A percentile compares a stretch with the other conserved stretches of the same genome.
phyloP scores from a whole-genome alignment of 64 coral and sea anemone species.

The Trachythela sp. region DNA sequence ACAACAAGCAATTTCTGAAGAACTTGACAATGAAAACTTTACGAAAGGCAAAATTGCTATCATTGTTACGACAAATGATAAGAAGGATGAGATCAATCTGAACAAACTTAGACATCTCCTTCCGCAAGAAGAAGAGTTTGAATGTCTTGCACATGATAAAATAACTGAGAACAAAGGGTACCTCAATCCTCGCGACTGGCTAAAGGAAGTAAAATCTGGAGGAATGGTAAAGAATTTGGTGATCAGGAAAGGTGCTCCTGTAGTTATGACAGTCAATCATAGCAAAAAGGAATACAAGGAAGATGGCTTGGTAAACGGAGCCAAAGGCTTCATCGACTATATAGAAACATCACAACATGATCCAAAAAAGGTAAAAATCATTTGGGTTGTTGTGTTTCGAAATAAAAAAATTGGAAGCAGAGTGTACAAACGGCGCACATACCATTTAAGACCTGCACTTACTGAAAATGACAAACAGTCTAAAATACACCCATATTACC shows the following conservation, averaged over 20 bases:
- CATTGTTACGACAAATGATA: constrained; percentile 25
- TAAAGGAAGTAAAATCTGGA: background rate
- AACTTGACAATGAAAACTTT: constrained; percentile 23
- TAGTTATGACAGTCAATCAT: constrained; percentile 1
- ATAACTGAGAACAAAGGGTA: constrained; percentile 12
- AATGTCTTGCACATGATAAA: constrained; percentile 10
- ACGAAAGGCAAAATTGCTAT: constrained; percentile 13
- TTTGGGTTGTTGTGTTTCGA: constrained; percentile 15
- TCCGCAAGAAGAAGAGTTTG: constrained; percentile 8
- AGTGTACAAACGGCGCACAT: background rate
- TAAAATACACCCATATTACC: background rate
- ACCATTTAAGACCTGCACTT: background rate
- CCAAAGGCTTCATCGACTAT: constrained; percentile 12
- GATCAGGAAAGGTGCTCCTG: constrained; percentile 6
- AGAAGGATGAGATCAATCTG: background rate
- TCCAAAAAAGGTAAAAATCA: background rate
- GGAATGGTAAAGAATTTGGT: constrained; percentile 16
- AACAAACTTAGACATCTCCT: constrained; percentile 4
- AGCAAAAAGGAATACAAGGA: constrained; percentile 15
- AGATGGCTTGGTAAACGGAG: constrained; percentile 18
- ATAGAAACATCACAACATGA: background rate
- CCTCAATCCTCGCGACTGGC: background rate
- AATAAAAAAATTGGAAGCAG: background rate
- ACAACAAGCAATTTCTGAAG: constrained; percentile 15
- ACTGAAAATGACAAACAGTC: background rate